Conservation (phyloP, 2,797 vertebrate genomes). For the Micrastur ruficollis region DNA sequence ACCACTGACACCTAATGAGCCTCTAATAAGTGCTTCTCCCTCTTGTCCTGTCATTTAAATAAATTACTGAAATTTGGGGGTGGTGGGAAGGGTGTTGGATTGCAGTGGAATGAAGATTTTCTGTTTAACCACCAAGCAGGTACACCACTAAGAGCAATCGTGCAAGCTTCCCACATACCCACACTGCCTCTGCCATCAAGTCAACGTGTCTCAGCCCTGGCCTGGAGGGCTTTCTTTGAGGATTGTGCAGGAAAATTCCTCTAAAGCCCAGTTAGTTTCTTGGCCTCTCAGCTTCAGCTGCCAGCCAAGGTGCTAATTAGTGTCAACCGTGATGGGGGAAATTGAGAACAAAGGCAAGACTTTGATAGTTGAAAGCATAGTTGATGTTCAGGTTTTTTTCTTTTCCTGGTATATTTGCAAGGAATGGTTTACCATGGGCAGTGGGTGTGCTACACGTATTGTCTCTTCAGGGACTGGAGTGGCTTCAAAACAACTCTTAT, state of each 20-base stretch:
- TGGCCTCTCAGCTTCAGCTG: slow-evolving; percentile 16
- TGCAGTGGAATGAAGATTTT: slow-evolving; percentile 33
- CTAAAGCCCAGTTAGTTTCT: background rate
- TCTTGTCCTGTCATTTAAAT: slow-evolving; percentile 35
- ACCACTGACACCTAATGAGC: slow-evolving; percentile 63
- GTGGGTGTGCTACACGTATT: background rate
- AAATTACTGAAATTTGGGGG: slow-evolving; percentile 42
- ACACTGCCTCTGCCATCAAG: background rate
- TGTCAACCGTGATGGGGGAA: background rate
- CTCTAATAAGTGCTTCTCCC: slow-evolving; percentile 65
- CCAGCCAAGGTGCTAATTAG: slow-evolving; percentile 30
- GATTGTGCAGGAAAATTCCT: background rate
- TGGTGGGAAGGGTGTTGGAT: slow-evolving; percentile 13
- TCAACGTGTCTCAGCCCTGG: background rate
- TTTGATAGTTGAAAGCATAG: slow-evolving; percentile 25
- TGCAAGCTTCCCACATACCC: background rate
- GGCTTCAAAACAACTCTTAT: background rate
- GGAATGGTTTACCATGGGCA: background rate
- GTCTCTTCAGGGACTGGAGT: background rate
- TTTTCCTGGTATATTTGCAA: slow-evolving; percentile 13
- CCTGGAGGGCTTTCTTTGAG: background rate
- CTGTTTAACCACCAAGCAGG: slow-evolving; percentile 38
- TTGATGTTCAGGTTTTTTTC: background rate
- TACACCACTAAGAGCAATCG: background rate
- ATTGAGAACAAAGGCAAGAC: slow-evolving; percentile 26